These are phyloP conservation scores for Ctenochaetus hawaiiensis DNA, from an alignment of 2,797 vertebrate genomes.

Conservation along the genomic window DNA sequence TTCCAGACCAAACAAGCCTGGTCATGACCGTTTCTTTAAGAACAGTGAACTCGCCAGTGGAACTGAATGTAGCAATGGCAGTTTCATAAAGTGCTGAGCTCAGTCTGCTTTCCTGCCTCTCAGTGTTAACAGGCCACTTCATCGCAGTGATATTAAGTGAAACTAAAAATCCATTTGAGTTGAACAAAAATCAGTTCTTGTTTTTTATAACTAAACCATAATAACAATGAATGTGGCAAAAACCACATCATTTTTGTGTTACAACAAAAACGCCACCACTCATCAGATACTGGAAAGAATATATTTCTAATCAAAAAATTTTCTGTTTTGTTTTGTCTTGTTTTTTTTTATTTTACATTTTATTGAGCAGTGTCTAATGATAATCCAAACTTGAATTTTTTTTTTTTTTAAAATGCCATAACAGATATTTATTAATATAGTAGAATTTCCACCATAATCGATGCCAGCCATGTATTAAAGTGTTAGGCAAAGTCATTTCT, in stretches of 20 bases:
- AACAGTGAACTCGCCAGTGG: slow-evolving; percentile 38
- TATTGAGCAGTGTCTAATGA: too few species aligned
- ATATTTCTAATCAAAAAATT: background rate
- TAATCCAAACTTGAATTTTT: too few species aligned
- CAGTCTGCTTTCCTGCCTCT: slow-evolving; percentile 31
- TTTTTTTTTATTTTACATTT: background rate
- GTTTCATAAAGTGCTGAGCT: slow-evolving; percentile 25
- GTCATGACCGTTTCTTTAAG: slow-evolving; percentile 47
- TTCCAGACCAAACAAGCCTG: slow-evolving; percentile 36
- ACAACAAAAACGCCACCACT: background rate
- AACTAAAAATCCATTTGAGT: slow-evolving; percentile 16
- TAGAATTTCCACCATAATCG: background rate
- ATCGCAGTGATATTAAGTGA: slow-evolving; percentile 19
- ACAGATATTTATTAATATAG: too few species aligned
- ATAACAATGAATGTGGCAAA: background rate
- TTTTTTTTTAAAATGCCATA: too few species aligned
- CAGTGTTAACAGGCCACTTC: slow-evolving; percentile 22
- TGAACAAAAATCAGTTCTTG: slow-evolving; percentile 13
- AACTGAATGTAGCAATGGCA: slow-evolving; percentile 64
- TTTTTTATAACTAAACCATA: background rate
- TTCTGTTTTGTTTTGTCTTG: background rate
- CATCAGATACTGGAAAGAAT: background rate
- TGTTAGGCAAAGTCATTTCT: background rate
- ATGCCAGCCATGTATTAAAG: background rate
- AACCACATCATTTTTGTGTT: background rate